Evolutionary conservation across 92 coral and sea anemone species (phyloP).

Genomic region (Porites cylindrica): DNA sequence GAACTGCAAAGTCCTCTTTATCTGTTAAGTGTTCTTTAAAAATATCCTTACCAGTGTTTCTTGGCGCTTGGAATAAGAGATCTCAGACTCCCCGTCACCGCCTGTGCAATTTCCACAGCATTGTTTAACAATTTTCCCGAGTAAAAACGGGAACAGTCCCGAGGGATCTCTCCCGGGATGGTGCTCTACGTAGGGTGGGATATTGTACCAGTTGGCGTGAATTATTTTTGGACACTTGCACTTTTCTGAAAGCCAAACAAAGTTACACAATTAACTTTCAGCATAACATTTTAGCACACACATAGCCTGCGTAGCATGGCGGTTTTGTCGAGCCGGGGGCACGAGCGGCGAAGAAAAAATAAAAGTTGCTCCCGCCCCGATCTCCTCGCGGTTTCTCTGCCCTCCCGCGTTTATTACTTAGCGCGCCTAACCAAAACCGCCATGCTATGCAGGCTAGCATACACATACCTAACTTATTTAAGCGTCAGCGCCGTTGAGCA

Average conservation of each 20-base stretch:
- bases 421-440: too few relatives aligned
- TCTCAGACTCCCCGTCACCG: constrained; percentile 84
- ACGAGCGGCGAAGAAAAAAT: too few relatives aligned
- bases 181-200: constrained; percentile 74
- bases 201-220: constrained; percentile 85
- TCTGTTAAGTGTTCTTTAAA: background rate
- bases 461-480: too few relatives aligned
- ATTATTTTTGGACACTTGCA: constrained; percentile 89
- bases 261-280: background rate
- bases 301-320: too few relatives aligned
- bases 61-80: constrained; percentile 53
- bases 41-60: constrained; percentile 36
- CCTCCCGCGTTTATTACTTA: too few relatives aligned
- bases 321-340: too few relatives aligned
- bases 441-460: too few relatives aligned
- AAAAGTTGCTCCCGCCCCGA: too few relatives aligned
- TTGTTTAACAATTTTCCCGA: constrained; percentile 59
- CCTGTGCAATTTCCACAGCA: constrained; percentile 95
- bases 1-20: background rate
- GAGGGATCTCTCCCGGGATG: constrained; percentile 24
- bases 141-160: constrained; percentile 81
- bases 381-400: too few relatives aligned
- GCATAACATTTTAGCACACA: too few relatives aligned
- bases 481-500: too few relatives aligned
- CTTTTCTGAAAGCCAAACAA: constrained; percentile 70